Evolutionary conservation across 1,140 invertebrate genomes (phyloP).

Genomic region (Adelges cooleyi): DNA sequence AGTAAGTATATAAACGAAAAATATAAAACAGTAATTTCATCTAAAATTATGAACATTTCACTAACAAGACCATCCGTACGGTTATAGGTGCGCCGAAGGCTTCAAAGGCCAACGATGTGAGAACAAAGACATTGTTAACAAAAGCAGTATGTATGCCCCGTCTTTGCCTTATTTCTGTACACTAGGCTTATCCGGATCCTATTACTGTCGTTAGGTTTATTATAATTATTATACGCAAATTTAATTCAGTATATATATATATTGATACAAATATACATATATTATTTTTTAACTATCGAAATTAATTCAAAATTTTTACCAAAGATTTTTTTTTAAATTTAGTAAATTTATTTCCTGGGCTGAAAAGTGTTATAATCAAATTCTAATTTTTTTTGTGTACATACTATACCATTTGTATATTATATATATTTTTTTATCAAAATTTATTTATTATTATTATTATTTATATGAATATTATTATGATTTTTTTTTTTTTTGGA

Average conservation of each 20-base stretch:
- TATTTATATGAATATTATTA: conserved; percentile 19
- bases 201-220: conserved; percentile 43
- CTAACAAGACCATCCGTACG: not conserved
- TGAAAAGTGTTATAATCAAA: conserved; percentile 21
- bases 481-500: conserved; percentile 20
- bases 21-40: too few relatives aligned
- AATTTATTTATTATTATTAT: conserved; percentile 25
- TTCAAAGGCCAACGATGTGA: conserved; percentile 72
- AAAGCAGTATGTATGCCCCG: conserved; percentile 50
- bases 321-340: conserved; percentile 25
- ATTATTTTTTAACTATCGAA: conserved; percentile 18
- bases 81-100: conserved; percentile 68
- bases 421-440: conserved; percentile 22
- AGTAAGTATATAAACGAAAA: conserved; percentile 44
- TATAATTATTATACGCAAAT: conserved; percentile 9
- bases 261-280: conserved; percentile 2
- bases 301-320: conserved; percentile 28
- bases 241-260: conserved; percentile 21
- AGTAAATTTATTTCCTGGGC: conserved; percentile 12
- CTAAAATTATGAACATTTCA: too few relatives aligned
- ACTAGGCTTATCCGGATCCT: conserved; percentile 46
- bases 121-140: conserved; percentile 58
- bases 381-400: conserved; percentile 20
- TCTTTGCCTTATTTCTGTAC: conserved; percentile 46
- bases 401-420: conserved; percentile 23